Percentiles rank a stretch among this genome's conserved stretches.
phyloP scores from a whole-genome alignment of 1,140 invertebrate genomes.

The Hypothenemus hampei region DNA sequence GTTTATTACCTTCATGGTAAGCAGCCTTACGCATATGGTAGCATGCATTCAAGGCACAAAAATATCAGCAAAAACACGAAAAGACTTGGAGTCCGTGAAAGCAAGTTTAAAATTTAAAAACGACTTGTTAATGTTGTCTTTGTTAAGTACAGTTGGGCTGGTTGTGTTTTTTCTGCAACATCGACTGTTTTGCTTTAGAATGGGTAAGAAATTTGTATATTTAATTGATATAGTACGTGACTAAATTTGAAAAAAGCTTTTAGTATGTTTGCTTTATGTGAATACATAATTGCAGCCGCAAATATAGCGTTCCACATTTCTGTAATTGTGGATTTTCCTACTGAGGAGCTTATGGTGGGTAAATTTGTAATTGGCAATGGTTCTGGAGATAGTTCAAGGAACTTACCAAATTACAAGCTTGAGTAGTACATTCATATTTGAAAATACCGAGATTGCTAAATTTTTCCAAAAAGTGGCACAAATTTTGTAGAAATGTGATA shows the following conservation, averaged over 20 bases:
- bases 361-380: constrained; percentile 14
- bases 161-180: constrained; percentile 84
- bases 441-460: too few relatives aligned
- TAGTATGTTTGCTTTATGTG: constrained; percentile 88
- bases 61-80: constrained; percentile 37
- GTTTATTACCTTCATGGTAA: constrained; percentile 88
- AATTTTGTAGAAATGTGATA: too few relatives aligned
- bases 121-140: constrained; percentile 68
- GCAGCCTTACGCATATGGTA: constrained; percentile 80
- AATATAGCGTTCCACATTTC: constrained; percentile 91
- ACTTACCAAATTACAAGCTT: too few relatives aligned
- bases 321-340: constrained; percentile 79
- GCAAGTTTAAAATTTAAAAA: constrained; percentile 60
- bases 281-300: constrained; percentile 83
- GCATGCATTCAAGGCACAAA: constrained; percentile 53
- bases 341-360: constrained; percentile 68
- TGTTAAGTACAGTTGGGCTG: constrained; percentile 73
- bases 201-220: constrained; percentile 59
- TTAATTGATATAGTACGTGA: not conserved
- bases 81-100: constrained; percentile 35
- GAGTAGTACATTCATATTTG: too few relatives aligned
- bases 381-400: not conserved
- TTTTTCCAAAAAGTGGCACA: too few relatives aligned
- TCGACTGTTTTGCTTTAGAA: constrained; percentile 77
- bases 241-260: constrained; percentile 67